phyloP scores from a whole-genome alignment of 2,797 vertebrate species.

The Halcyon leucocephala region DNA sequence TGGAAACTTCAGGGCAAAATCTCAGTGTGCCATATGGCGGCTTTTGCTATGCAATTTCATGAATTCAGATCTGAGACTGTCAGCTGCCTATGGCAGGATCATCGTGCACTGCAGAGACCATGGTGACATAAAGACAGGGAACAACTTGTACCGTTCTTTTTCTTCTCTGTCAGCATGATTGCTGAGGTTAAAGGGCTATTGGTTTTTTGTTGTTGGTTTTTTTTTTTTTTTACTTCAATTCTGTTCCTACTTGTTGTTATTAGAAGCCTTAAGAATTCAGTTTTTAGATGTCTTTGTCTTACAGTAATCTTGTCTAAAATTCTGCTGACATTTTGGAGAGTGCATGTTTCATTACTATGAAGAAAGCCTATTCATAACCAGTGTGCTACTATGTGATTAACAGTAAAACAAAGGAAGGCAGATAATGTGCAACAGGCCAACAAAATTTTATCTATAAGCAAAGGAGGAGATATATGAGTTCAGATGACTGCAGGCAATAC shows the following conservation, averaged over 20 bases:
- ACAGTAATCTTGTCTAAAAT: neutral
- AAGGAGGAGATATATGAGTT: neutral
- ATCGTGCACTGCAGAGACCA: neutral
- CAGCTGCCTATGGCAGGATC: neutral
- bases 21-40: slow-evolving; percentile 8
- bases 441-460: neutral
- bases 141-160: neutral
- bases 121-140: neutral
- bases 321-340: neutral
- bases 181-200: neutral
- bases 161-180: neutral
- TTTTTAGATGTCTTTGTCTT: neutral
- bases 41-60: neutral
- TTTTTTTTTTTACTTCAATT: neutral
- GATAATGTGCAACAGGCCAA: neutral
- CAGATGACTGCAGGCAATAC: neutral
- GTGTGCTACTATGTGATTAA: neutral
- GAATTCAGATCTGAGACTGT: neutral
- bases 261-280: neutral
- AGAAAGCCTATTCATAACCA: neutral
- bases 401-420: neutral
- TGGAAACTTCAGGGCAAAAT: slow-evolving; percentile 25
- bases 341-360: neutral
- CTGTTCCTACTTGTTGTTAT: neutral
- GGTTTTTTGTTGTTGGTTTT: neutral